A percentile compares a stretch with the other conserved stretches of the same genome.
These are phyloP conservation scores for Colistium nudipinnis DNA, from an alignment of 2,113 vertebrate species.

Conservation along the genomic window DNA sequence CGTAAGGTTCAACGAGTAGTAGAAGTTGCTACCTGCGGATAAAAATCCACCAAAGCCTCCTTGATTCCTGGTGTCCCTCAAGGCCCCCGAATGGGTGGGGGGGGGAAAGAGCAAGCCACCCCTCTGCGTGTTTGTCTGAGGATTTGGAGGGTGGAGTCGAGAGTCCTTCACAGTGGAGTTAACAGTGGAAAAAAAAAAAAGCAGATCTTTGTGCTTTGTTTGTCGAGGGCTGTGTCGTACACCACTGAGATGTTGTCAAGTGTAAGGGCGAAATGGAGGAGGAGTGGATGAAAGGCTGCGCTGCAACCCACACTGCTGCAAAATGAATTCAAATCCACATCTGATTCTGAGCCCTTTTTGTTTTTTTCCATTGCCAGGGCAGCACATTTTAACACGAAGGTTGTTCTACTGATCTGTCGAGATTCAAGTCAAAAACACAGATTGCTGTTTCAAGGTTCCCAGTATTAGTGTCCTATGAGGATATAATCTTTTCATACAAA, in stretches of 20 bases:
- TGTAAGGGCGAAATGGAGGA: constrained; percentile 23
- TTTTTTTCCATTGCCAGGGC: constrained; percentile 15
- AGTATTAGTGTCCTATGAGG: constrained; percentile 39
- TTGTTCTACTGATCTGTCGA: constrained; percentile 23
- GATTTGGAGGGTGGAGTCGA: constrained; percentile 59
- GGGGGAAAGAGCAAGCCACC: constrained; percentile 52
- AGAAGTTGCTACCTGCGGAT: constrained; percentile 64
- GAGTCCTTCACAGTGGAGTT: constrained; percentile 81
- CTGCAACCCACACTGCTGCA: constrained; percentile 37
- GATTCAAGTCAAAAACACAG: constrained; percentile 36
- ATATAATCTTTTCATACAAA: constrained; percentile 57
- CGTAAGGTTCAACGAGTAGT: constrained; percentile 22
- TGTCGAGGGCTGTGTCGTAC: constrained; percentile 51
- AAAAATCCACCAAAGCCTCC: constrained; percentile 51
- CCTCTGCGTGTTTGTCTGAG: constrained; percentile 41
- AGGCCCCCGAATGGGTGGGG: constrained; percentile 39
- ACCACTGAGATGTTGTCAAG: constrained; percentile 52
- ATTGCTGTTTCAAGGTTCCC: constrained; percentile 36
- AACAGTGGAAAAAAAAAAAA: constrained; percentile 78
- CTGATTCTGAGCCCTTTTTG: constrained; percentile 45
- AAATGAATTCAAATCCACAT: constrained; percentile 24
- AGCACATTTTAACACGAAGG: constrained; percentile 35
- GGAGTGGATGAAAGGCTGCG: constrained; percentile 34
- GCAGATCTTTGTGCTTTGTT: constrained; percentile 80
- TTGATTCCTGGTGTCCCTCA: constrained; percentile 53